phyloP scores from a whole-genome alignment of 2,113 vertebrate species.

The Sinocyclocheilus rhinocerous region DNA sequence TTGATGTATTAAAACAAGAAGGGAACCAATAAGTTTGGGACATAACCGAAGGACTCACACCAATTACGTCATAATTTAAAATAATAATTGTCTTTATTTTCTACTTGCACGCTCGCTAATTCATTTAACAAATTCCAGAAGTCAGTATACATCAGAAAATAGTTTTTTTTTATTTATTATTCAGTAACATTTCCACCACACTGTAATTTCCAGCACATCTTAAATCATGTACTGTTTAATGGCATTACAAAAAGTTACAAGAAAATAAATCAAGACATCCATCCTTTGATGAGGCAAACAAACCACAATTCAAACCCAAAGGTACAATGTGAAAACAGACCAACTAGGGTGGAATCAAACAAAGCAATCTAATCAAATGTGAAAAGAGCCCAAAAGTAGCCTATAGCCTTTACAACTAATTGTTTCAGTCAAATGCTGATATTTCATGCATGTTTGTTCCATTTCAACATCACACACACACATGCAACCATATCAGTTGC shows the following conservation, averaged over 20 bases:
- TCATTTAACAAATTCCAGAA: no score
- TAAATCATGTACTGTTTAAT: neutral
- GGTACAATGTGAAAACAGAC: neutral
- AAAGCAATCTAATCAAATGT: neutral
- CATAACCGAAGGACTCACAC: no score
- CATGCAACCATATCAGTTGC: neutral
- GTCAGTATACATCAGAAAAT: no score
- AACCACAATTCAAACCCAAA: neutral
- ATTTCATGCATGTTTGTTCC: conserved; percentile 13
- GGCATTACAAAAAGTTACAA: neutral
- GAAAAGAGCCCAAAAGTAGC: neutral
- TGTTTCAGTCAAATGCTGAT: neutral
- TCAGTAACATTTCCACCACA: neutral
- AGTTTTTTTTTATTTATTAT: neutral
- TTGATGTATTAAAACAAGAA: no score
- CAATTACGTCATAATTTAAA: no score
- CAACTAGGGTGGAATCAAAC: neutral
- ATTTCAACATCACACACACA: neutral
- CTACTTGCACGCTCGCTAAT: neutral
- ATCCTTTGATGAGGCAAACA: neutral
- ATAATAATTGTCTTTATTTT: neutral
- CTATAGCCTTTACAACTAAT: neutral
- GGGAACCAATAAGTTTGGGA: no score
- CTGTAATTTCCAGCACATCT: neutral
- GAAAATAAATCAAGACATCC: neutral